A percentile compares a stretch with the other conserved stretches of the same genome.
These are phyloP conservation scores for Leptopilina myrica DNA, from an alignment of 2,888 invertebrate species.

Conservation along the genomic window DNA sequence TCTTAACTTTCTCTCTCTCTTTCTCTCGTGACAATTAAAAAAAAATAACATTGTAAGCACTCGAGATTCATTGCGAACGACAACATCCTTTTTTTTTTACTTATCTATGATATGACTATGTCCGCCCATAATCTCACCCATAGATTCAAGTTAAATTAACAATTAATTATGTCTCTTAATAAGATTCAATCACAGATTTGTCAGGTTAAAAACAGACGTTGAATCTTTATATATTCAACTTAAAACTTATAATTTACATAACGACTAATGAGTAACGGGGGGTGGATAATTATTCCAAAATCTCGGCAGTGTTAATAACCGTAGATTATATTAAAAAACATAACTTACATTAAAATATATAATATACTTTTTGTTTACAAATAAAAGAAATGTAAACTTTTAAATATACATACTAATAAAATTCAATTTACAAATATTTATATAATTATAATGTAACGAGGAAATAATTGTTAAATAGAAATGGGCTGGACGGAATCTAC, in stretches of 20 bases:
- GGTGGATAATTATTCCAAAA: slow-evolving; percentile 44
- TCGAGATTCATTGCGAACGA: slow-evolving; percentile 66
- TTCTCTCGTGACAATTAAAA: slow-evolving; percentile 19
- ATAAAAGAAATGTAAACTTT: slow-evolving; percentile 43
- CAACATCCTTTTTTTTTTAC: slow-evolving; percentile 58
- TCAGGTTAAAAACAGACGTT: slow-evolving; percentile 62
- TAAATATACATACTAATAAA: slow-evolving; percentile 46
- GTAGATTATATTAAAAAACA: slow-evolving; percentile 25
- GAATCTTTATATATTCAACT: slow-evolving; percentile 60
- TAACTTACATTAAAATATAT: slow-evolving; percentile 53
- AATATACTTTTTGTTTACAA: slow-evolving; percentile 6
- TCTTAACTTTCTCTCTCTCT: slow-evolving; percentile 1
- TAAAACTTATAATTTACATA: slow-evolving; percentile 53
- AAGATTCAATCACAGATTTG: slow-evolving; percentile 70
- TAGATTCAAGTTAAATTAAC: slow-evolving; percentile 59
- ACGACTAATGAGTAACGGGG: slow-evolving; percentile 49
- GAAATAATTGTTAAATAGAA: slow-evolving; percentile 58
- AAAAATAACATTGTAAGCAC: slow-evolving; percentile 34
- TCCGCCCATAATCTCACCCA: slow-evolving; percentile 70
- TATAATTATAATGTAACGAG: slow-evolving; percentile 51
- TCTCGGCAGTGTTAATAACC: slow-evolving; percentile 47
- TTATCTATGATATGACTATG: slow-evolving; percentile 74
- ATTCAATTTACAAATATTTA: slow-evolving; percentile 53
- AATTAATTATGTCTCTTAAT: slow-evolving; percentile 60
- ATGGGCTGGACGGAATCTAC: slow-evolving; percentile 76